Evolutionary conservation across 1,140 invertebrate genomes (phyloP).

Genomic region (Idris sp.): DNA sequence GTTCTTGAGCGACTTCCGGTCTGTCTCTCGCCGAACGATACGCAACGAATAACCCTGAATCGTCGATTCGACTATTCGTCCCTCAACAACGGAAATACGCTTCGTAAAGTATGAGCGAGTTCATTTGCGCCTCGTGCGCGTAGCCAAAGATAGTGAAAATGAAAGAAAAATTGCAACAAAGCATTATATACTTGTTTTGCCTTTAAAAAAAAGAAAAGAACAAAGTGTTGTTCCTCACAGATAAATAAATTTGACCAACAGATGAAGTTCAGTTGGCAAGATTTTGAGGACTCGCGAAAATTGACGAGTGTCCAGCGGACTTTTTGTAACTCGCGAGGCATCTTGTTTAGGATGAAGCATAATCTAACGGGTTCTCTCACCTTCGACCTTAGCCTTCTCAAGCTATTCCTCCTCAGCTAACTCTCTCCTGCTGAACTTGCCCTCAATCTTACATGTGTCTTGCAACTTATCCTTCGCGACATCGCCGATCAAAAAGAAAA

Average conservation of each 20-base stretch:
- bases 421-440: constrained; percentile 59
- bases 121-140: constrained; percentile 41
- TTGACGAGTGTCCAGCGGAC: too few relatives aligned
- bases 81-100: constrained; percentile 58
- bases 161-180: too few relatives aligned
- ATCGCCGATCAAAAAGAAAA: constrained; percentile 17
- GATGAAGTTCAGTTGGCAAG: too few relatives aligned
- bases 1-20: constrained; percentile 57
- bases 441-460: constrained; percentile 36
- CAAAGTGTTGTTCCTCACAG: too few relatives aligned
- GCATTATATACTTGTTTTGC: too few relatives aligned
- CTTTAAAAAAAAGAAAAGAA: too few relatives aligned
- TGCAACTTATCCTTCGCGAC: constrained; percentile 34
- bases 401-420: constrained; percentile 50
- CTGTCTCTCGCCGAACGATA: constrained; percentile 55
- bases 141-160: constrained; percentile 19
- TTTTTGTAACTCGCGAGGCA: constrained; percentile 26
- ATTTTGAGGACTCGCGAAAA: too few relatives aligned
- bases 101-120: constrained; percentile 60
- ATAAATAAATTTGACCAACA: too few relatives aligned
- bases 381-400: constrained; percentile 56
- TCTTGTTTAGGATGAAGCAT: constrained; percentile 27
- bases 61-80: constrained; percentile 55
- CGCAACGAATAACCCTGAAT: constrained; percentile 62
- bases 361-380: constrained; percentile 61